Evolutionary conservation across 2,113 vertebrate species (phyloP), one percentile per base, ranked within the genome.

Genomic region (Proterorhinus semilunaris): DNA sequence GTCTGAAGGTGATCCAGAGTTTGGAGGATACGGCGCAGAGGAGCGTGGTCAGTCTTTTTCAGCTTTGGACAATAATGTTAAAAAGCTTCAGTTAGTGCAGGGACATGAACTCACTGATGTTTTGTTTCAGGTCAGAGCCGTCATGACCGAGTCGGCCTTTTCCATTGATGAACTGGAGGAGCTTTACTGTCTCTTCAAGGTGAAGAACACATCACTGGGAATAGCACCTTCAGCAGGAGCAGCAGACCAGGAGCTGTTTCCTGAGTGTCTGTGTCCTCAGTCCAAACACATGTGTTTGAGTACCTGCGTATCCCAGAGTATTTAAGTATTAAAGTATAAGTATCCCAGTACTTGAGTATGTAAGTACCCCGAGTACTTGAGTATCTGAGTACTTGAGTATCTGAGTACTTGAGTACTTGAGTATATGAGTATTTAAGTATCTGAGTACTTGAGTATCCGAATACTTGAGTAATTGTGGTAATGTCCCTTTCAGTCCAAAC

Each of bases 1-100:
- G 98, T 82, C 90, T 99, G 89, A 99, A 98, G 88, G 98, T 99
- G 86, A 99, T 98, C 78, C 98, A 99, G 91, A 96, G 95, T 0
- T 87, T 99, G 85, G 97, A 99, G 86, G 98, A 99, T 85, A 95
- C 97, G 0, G 96, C 96, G 65, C 98, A 98, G 88, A 94, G 97
- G 81, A 99, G 96, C 1, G 96, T 99, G 95, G 98, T 99, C 92
- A 57, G 94, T 92, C 17, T 11, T 6, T 0, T 10, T 58, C 1
- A 46, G 21, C 21, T 21, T 2, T 21, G 21, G 21, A 21, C 21
- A 21, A 21, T 21, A 21, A 21, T 48, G 27, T 51, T 51, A 51
- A 11, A 51, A 11, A 13, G 11, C 6, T 51, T 51, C 12, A 13
- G 15, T 6, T 51, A 51, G 11, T 51, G 27, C 27, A 36, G 27